A percentile compares a stretch with the other conserved stretches of the same genome.
phyloP scores from a whole-genome alignment of 2,888 invertebrate genomes.

The Leptinotarsa juncta region DNA sequence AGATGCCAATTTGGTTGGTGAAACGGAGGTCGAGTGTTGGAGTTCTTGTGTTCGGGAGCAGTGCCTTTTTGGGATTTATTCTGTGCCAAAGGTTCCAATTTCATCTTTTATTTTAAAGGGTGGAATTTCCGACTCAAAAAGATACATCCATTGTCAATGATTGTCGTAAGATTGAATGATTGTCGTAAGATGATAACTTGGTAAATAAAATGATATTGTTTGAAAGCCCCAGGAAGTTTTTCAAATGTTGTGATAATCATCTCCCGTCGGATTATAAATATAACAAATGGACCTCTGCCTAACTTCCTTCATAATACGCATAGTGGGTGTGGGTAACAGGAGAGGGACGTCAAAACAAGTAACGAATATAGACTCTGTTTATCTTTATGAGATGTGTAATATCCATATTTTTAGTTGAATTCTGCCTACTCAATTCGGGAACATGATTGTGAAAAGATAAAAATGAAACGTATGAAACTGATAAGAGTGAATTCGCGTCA shows the following conservation, averaged over 20 bases:
- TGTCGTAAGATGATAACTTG: background rate
- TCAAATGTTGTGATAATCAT: background rate
- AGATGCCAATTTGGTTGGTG: too few species aligned
- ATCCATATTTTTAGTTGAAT: conserved; percentile 25
- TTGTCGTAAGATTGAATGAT: background rate
- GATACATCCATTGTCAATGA: background rate
- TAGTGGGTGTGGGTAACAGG: conserved; percentile 21
- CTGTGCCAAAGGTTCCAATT: too few species aligned
- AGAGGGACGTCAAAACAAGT: conserved; percentile 33
- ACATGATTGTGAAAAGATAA: conserved; percentile 27
- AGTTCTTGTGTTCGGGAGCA: too few species aligned
- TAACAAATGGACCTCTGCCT: background rate
- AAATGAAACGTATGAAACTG: conserved; percentile 50
- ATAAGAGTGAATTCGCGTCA: conserved; percentile 54
- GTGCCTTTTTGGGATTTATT: too few species aligned
- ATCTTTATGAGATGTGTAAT: conserved; percentile 28
- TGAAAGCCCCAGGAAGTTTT: background rate
- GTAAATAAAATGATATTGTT: too few species aligned
- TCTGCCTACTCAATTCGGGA: conserved; percentile 5
- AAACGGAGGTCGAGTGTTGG: too few species aligned
- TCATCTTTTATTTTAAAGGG: too few species aligned
- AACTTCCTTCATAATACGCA: background rate
- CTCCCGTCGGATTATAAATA: conserved; percentile 1
- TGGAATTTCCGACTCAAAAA: too few species aligned
- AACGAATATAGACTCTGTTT: conserved; percentile 43